These are phyloP conservation scores for Philonicus albiceps DNA, from an alignment of 2,888 invertebrate species.

Conservation along the genomic window DNA sequence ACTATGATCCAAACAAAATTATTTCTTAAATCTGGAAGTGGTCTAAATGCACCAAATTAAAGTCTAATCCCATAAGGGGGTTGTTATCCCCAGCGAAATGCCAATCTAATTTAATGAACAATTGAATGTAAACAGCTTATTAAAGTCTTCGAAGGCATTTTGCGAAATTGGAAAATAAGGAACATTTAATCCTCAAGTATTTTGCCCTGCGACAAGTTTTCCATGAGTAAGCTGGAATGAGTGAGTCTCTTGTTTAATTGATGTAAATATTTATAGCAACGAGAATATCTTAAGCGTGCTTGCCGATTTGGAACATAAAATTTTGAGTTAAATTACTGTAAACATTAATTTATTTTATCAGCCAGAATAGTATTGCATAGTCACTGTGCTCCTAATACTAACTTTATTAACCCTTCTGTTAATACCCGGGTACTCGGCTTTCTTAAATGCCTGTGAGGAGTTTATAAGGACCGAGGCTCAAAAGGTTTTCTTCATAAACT, in stretches of 20 bases:
- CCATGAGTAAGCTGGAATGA: neutral
- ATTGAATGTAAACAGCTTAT: neutral
- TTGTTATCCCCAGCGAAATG: neutral
- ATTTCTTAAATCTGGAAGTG: neutral
- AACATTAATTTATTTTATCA: no score
- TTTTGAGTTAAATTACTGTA: neutral
- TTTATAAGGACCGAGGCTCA: no score
- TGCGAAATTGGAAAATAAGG: neutral
- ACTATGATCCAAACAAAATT: neutral
- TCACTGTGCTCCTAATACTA: no score
- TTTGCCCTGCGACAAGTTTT: neutral
- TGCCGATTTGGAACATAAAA: neutral
- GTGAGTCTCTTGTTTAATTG: neutral
- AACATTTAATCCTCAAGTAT: neutral
- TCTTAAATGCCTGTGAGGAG: no score
- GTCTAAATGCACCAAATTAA: neutral
- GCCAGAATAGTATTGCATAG: no score
- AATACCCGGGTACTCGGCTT: no score
- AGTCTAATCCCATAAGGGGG: neutral
- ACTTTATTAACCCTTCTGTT: no score
- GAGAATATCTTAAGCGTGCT: neutral
- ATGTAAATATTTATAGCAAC: neutral
- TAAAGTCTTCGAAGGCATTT: neutral
- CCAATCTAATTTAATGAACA: neutral
- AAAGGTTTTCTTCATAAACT: no score